A percentile compares a stretch with the other conserved stretches of the same genome.
Conservation (phyloP, 1,140 invertebrate genomes). For the Drosophila bocki region DNA sequence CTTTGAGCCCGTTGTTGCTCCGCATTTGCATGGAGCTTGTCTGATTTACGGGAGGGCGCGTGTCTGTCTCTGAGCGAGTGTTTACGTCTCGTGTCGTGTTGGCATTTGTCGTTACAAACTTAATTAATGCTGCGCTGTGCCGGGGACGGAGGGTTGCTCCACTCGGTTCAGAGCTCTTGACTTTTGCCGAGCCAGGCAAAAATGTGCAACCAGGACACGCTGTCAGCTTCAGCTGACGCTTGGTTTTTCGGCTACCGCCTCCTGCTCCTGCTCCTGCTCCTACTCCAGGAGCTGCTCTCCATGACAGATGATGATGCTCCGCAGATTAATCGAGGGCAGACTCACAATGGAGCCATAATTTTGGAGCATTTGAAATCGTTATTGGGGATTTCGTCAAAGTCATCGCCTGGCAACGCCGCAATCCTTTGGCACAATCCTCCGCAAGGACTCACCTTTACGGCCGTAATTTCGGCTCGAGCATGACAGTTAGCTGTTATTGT, state of each 20-base stretch:
- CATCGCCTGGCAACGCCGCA: slow-evolving; percentile 38
- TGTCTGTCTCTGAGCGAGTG: slow-evolving; percentile 33
- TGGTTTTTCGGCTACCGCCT: slow-evolving; percentile 21
- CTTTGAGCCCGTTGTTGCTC: slow-evolving; percentile 54
- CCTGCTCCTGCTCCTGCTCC: neutral
- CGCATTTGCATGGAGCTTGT: slow-evolving; percentile 55
- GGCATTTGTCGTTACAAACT: slow-evolving; percentile 77
- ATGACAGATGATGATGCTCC: neutral
- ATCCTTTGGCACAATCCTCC: slow-evolving; percentile 14
- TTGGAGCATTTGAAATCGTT: slow-evolving; percentile 26
- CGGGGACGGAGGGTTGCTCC: slow-evolving; percentile 9
- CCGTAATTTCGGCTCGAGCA: slow-evolving; percentile 48
- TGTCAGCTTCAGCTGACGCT: slow-evolving; percentile 63
- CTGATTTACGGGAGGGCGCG: slow-evolving; percentile 48
- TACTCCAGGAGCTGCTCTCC: neutral
- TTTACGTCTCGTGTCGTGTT: slow-evolving; percentile 63
- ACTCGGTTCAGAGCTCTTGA: slow-evolving; percentile 47
- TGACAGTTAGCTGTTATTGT: slow-evolving; percentile 56
- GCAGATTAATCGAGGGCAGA: slow-evolving; percentile 35
- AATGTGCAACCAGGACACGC: slow-evolving; percentile 55
- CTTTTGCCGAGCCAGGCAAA: slow-evolving; percentile 58
- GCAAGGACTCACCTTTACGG: neutral
- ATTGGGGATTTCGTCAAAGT: slow-evolving; percentile 24
- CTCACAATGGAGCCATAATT: slow-evolving; percentile 29
- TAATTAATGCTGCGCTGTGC: slow-evolving; percentile 68